Base-by-base conservation (phyloP, 2,888 invertebrate species). In the Hololepta plana region DNA sequence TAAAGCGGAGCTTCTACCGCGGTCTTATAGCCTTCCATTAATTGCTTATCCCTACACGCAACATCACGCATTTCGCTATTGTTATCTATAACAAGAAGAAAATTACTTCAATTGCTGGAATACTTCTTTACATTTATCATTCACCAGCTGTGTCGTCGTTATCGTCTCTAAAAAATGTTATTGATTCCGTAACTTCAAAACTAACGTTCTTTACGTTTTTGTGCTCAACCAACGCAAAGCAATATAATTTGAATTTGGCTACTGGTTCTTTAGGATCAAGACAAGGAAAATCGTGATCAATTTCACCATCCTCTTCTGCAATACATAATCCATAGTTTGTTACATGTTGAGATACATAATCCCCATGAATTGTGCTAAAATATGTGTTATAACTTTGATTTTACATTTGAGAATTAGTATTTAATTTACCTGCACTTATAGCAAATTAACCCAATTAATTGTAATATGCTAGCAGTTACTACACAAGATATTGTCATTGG, bases 261-360 rank as follows among this genome's bases (percentile, higher is more conserved):
- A 93, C 81, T 2, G 77, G 75, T 54, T 95, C 93, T 32, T 71
- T 68, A 8, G 76, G 66, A 47, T 91, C 90, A 7, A 96, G 60
- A 39, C 81, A 79, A 1, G 93, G 91, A 49, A 96, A 91, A 41
- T 90, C 93, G 55, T 70, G 68, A 53, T 90, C 90, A 3, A 88
- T 80, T 57, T 91, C 91, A 2, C 93, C 95, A 47, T 91, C 90
- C 45, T 95, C 93, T 56, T 95, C 95, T 13, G 87, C 90, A 51
- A 93, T 85, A 47, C 82, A 87, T 28, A 95, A 64, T 21, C 85
- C 84, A 50, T 88, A 93, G 44, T 73, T 67, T 28, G 64, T 59
- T 10, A 72, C 64, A 17, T 71, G 65, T 40, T 70, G 67, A 24
- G 74, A 58, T 11, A 55, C 49, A 40, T 68, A 57, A 32, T 72